Percentiles rank a stretch among this genome's conserved stretches.
phyloP scores from a whole-genome alignment of 2,888 invertebrate species.

The Bellardia bayeri region DNA sequence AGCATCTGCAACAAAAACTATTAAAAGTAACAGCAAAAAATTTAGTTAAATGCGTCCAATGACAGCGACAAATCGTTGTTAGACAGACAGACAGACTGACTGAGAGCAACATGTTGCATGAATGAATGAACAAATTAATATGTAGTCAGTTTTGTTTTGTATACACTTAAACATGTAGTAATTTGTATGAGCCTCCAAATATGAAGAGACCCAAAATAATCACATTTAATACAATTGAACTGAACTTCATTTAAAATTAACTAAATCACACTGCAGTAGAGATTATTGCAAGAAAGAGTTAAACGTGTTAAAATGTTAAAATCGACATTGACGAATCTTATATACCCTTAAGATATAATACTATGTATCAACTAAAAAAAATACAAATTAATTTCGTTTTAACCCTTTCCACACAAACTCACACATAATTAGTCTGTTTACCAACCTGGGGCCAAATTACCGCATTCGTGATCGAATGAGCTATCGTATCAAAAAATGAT shows the following conservation, averaged over 20 bases:
- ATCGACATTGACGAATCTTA: too few species aligned
- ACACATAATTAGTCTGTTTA: too few species aligned
- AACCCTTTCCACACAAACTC: too few species aligned
- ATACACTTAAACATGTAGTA: constrained; percentile 37
- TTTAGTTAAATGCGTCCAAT: constrained; percentile 71
- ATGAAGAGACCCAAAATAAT: constrained; percentile 24
- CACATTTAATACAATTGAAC: constrained; percentile 26
- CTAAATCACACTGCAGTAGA: neutral
- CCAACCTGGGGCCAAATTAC: too few species aligned
- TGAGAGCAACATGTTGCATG: constrained; percentile 59
- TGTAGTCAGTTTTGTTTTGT: neutral
- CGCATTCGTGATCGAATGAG: too few species aligned
- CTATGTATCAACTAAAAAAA: too few species aligned
- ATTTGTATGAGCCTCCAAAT: constrained; percentile 55
- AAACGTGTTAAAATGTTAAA: too few species aligned
- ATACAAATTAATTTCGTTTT: too few species aligned
- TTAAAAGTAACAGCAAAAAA: constrained; percentile 45
- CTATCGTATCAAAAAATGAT: too few species aligned
- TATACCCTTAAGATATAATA: too few species aligned
- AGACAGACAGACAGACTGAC: constrained; percentile 32
- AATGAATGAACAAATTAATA: constrained; percentile 33
- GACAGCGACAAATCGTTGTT: constrained; percentile 75
- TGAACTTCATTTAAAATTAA: neutral
- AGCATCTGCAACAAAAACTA: constrained; percentile 32
- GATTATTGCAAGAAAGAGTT: neutral